Percentiles rank a stretch among this genome's conserved stretches.
Conservation (phyloP, 2,888 invertebrate genomes). For the Nasonia oneida region DNA sequence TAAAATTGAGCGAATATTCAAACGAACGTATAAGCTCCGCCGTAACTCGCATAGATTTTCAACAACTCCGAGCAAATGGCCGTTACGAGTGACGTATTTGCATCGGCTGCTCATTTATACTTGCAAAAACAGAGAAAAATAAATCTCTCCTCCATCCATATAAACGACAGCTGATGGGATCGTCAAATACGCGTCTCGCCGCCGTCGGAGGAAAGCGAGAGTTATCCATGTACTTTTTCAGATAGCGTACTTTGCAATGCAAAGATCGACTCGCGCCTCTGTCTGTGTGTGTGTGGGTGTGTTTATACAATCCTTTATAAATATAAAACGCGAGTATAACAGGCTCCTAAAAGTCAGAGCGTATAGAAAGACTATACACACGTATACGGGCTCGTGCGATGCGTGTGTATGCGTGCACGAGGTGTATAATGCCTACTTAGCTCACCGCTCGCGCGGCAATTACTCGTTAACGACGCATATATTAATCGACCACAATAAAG, state of each 20-base stretch:
- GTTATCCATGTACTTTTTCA: constrained; percentile 59
- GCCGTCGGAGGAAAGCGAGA: constrained; percentile 50
- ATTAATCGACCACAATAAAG: constrained; percentile 75
- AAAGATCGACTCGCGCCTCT: constrained; percentile 24
- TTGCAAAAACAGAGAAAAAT: constrained; percentile 31
- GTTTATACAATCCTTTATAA: constrained; percentile 36
- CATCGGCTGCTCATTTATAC: background rate
- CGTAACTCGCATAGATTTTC: background rate
- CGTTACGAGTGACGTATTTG: constrained; percentile 3
- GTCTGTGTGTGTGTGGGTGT: background rate
- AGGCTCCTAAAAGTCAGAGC: constrained; percentile 39
- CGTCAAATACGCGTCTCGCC: constrained; percentile 28
- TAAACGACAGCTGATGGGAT: constrained; percentile 48
- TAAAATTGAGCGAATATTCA: background rate
- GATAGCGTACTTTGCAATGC: constrained; percentile 48
- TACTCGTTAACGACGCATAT: constrained; percentile 73
- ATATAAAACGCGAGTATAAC: constrained; percentile 27
- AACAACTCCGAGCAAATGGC: background rate
- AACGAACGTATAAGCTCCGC: background rate
- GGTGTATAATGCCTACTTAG: constrained; percentile 52
- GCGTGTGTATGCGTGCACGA: background rate
- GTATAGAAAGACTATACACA: background rate
- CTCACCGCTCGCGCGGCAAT: constrained; percentile 64
- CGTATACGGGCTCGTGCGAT: background rate
- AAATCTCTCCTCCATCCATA: constrained; percentile 31